phyloP scores from a whole-genome alignment of 92 coral and sea anemone species.

The Palythoa grandiflora region DNA sequence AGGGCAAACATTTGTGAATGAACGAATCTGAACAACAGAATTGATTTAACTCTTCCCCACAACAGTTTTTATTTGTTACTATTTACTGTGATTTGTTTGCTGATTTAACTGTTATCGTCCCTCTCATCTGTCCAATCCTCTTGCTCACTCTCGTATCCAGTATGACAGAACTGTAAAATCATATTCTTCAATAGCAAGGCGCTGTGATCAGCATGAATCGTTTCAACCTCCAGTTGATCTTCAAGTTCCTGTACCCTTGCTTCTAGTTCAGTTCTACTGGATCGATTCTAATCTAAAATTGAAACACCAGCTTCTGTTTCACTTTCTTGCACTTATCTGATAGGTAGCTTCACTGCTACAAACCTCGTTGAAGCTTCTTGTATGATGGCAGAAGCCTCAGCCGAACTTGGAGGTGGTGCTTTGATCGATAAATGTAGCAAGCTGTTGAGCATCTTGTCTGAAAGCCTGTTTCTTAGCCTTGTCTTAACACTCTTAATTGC shows the following conservation, averaged over 20 bases:
- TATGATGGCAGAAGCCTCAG: constrained; percentile 43
- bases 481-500: constrained; percentile 36
- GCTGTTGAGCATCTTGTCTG: constrained; percentile 36
- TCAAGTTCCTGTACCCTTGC: constrained; percentile 47
- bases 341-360: constrained; percentile 35
- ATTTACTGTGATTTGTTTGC: constrained; percentile 40
- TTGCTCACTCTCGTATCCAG: constrained; percentile 46
- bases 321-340: constrained; percentile 18
- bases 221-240: constrained; percentile 53
- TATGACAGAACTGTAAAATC: constrained; percentile 49
- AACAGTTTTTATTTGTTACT: constrained; percentile 48
- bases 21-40: constrained; percentile 39
- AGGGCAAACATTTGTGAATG: constrained; percentile 50
- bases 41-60: constrained; percentile 52
- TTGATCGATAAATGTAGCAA: constrained; percentile 21
- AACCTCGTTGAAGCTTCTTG: constrained; percentile 49
- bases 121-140: constrained; percentile 37
- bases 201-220: constrained; percentile 40
- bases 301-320: constrained; percentile 50
- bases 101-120: constrained; percentile 29
- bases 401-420: constrained; percentile 45
- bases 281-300: constrained; percentile 46
- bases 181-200: constrained; percentile 41
- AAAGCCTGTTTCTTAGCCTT: constrained; percentile 50
- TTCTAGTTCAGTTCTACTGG: constrained; percentile 47